Evolutionary conservation across 2,113 vertebrate species (phyloP).

Genomic region (Corythornis vintsioides): DNA sequence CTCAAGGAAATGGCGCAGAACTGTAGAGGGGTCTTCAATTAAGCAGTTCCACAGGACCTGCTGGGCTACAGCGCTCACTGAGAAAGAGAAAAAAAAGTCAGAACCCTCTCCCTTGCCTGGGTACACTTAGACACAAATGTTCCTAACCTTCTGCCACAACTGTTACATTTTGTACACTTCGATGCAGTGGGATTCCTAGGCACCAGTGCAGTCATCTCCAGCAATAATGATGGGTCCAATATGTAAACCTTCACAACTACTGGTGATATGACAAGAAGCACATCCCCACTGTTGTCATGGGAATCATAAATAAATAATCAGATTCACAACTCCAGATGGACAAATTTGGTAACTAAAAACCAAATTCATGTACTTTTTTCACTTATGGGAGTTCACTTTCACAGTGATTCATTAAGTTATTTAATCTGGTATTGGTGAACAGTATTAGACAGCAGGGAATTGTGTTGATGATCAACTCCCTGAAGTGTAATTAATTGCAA

Average conservation of each 20-base stretch:
- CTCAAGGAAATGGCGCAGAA: slow-evolving; percentile 96
- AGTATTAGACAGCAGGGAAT: not conserved
- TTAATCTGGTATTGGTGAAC: not conserved
- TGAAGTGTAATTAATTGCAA: not conserved
- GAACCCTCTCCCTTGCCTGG: accelerated
- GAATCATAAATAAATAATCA: not conserved
- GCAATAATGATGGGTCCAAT: not conserved
- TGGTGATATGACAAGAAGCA: not conserved
- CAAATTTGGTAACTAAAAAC: not conserved
- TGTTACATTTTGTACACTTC: not conserved
- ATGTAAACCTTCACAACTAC: not conserved
- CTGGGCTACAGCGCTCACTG: slow-evolving; percentile 96
- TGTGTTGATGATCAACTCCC: not conserved
- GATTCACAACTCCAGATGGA: not conserved
- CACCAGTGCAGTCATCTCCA: not conserved
- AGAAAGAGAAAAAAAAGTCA: slow-evolving; percentile 36
- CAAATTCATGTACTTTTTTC: not conserved
- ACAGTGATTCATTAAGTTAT: not conserved
- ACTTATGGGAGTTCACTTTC: not conserved
- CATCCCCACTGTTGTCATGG: not conserved
- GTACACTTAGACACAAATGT: not conserved
- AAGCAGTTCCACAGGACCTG: slow-evolving; percentile 98
- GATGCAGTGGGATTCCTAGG: not conserved
- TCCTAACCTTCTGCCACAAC: not conserved
- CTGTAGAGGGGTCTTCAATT: slow-evolving; percentile 96